Evolutionary conservation across 2,888 invertebrate species (phyloP).

Genomic region (Thera obeliscata): DNA sequence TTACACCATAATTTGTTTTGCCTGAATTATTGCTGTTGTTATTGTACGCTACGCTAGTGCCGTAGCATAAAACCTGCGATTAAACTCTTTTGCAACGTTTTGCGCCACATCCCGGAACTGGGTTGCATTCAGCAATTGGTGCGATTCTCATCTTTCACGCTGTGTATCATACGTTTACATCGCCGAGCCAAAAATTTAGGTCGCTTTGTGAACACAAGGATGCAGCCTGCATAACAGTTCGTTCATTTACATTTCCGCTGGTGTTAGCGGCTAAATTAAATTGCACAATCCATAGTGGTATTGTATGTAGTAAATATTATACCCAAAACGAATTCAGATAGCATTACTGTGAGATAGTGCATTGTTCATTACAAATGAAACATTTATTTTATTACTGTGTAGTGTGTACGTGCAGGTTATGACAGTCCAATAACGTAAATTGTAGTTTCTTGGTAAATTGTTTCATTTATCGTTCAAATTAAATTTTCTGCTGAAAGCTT

Average conservation of each 20-base stretch:
- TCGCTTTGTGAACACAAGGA: slow-evolving; percentile 56
- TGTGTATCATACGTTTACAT: slow-evolving; percentile 45
- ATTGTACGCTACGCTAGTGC: slow-evolving; percentile 1
- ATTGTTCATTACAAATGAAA: slow-evolving; percentile 9
- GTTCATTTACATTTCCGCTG: slow-evolving; percentile 59
- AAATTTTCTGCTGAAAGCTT: slow-evolving; percentile 19
- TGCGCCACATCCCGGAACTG: slow-evolving; percentile 62
- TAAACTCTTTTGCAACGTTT: slow-evolving; percentile 42
- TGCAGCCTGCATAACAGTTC: slow-evolving; percentile 46
- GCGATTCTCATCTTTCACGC: slow-evolving; percentile 67
- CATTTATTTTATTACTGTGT: slow-evolving; percentile 3
- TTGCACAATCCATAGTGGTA: slow-evolving; percentile 36
- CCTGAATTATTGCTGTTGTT: slow-evolving; percentile 13
- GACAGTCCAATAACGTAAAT: slow-evolving; percentile 26
- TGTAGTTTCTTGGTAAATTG: slow-evolving; percentile 14
- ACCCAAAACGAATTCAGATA: slow-evolving; percentile 42
- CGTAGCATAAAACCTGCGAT: slow-evolving; percentile 23
- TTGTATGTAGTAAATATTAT: slow-evolving; percentile 12
- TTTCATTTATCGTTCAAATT: slow-evolving; percentile 17
- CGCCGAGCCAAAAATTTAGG: slow-evolving; percentile 59
- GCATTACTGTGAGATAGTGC: slow-evolving; percentile 11
- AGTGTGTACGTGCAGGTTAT: slow-evolving; percentile 5
- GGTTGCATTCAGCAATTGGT: slow-evolving; percentile 59
- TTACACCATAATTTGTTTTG: slow-evolving; percentile 14
- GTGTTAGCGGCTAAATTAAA: slow-evolving; percentile 43